phyloP scores from a whole-genome alignment of 2,797 vertebrate species.

The Lerista edwardsae region DNA sequence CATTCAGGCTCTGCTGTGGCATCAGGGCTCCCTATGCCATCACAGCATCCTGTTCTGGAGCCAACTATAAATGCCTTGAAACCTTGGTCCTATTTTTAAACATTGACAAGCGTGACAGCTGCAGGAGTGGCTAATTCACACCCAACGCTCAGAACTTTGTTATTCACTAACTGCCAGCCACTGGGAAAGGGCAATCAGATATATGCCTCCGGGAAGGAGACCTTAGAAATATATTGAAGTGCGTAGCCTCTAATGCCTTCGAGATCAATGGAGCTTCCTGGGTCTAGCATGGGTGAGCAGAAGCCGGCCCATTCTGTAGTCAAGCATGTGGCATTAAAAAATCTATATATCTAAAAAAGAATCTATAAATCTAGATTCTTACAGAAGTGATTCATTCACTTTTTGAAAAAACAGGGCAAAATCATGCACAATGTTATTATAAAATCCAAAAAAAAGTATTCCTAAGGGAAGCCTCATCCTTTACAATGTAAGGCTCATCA shows the following conservation, averaged over 20 bases:
- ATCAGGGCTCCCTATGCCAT: background rate
- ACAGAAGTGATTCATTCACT: conserved; percentile 25
- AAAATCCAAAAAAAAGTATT: conserved; percentile 16
- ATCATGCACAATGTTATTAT: conserved; percentile 14
- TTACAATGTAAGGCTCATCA: background rate
- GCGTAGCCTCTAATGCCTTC: background rate
- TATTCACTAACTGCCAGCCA: background rate
- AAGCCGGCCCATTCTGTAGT: conserved; percentile 18
- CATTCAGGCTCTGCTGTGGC: background rate
- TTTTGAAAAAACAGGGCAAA: conserved; percentile 7
- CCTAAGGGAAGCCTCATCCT: background rate
- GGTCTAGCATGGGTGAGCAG: fast-evolving
- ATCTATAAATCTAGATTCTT: conserved; percentile 5
- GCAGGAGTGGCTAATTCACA: background rate
- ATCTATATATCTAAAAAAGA: too few species aligned
- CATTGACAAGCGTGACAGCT: background rate
- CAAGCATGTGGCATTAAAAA: conserved; percentile 20
- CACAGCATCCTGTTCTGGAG: background rate
- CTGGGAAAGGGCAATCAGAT: conserved; percentile 33
- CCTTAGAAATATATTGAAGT: conserved; percentile 11
- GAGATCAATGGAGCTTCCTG: conserved; percentile 18
- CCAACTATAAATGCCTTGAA: background rate
- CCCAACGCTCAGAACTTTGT: background rate
- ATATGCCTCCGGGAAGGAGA: conserved; percentile 66
- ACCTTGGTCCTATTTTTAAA: conserved; percentile 4